Evolutionary conservation across 2,888 invertebrate species (phyloP).

Genomic region (Papilio gigon): DNA sequence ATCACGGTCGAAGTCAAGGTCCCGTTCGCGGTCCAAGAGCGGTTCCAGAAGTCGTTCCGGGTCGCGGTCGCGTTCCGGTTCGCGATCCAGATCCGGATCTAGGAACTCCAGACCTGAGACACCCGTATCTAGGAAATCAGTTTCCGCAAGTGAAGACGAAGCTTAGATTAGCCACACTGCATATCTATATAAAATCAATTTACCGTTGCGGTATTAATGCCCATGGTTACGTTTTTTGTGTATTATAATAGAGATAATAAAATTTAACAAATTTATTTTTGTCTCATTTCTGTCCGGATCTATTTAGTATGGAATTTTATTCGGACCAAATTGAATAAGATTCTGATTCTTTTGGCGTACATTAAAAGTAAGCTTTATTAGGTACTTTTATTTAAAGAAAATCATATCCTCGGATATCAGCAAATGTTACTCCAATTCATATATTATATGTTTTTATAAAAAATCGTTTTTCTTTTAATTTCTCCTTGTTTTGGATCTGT

Average conservation of each 20-base stretch:
- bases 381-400: too few relatives aligned
- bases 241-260: conserved; percentile 32
- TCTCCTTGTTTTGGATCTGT: not conserved
- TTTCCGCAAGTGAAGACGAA: conserved; percentile 83
- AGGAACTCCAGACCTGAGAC: conserved; percentile 79
- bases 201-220: conserved; percentile 24
- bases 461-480: too few relatives aligned
- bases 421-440: too few relatives aligned
- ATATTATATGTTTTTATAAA: too few relatives aligned
- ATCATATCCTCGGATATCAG: too few relatives aligned
- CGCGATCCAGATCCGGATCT: conserved; percentile 66
- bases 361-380: too few relatives aligned
- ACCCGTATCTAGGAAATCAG: conserved; percentile 83
- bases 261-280: conserved; percentile 14
- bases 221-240: conserved; percentile 27
- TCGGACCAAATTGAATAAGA: too few relatives aligned
- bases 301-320: too few relatives aligned
- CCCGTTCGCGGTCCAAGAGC: conserved; percentile 57
- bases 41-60: conserved; percentile 59
- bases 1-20: conserved; percentile 63
- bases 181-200: conserved; percentile 17
- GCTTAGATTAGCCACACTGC: conserved; percentile 52
- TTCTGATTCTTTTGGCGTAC: too few relatives aligned
- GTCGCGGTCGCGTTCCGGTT: conserved; percentile 70
- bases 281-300: not conserved